Conservation (phyloP, 2,113 vertebrate species). For the Carettochelys insculpta region DNA sequence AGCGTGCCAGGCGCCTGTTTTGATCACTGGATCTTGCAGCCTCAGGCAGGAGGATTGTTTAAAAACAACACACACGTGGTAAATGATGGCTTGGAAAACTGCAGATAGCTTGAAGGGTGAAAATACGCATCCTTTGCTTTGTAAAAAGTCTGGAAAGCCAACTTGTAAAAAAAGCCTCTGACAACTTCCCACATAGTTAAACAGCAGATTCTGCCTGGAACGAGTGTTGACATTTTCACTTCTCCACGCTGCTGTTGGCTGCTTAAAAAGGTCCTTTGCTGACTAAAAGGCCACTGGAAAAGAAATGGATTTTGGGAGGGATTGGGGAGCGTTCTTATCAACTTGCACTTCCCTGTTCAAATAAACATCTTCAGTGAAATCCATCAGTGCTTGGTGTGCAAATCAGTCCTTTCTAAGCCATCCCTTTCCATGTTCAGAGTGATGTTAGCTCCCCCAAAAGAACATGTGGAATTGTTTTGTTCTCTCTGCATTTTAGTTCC, state of each 20-base stretch:
- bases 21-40: not conserved
- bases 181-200: accelerated
- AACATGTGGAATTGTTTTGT: constrained; percentile 25
- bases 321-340: accelerated
- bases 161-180: not conserved
- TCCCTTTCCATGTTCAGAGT: not conserved
- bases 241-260: accelerated
- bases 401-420: not conserved
- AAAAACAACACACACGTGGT: not conserved
- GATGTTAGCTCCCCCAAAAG: accelerated
- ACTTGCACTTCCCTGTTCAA: accelerated
- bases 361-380: not conserved
- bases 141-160: accelerated
- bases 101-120: not conserved
- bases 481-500: constrained; percentile 49
- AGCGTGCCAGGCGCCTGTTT: accelerated
- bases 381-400: not conserved
- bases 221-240: accelerated
- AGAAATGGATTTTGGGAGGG: accelerated
- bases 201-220: not conserved
- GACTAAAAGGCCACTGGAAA: not conserved
- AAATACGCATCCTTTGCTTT: not conserved
- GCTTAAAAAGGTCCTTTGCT: not conserved
- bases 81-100: not conserved
- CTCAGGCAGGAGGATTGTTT: not conserved